phyloP scores from a whole-genome alignment of 2,113 vertebrate genomes.

The Plectropomus leopardus region DNA sequence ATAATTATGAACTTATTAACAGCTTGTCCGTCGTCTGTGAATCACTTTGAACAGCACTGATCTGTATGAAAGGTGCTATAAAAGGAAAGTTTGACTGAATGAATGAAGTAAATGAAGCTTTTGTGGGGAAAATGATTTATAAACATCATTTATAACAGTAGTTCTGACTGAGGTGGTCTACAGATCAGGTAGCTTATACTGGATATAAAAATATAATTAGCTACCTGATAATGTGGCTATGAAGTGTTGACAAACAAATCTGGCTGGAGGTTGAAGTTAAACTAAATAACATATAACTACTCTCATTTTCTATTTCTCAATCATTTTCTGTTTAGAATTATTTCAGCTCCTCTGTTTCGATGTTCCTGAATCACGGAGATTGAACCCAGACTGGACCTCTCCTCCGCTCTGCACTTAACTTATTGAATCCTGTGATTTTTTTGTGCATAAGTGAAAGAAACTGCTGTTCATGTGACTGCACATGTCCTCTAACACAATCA shows the following conservation, averaged over 20 bases:
- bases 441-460: constrained; percentile 3
- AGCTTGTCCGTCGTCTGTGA: too few relatives aligned
- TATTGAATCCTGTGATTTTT: constrained; percentile 11
- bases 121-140: neutral
- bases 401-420: neutral
- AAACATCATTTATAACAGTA: neutral
- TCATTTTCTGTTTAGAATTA: neutral
- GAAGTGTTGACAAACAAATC: neutral
- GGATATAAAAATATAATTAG: neutral
- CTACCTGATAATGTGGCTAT: neutral
- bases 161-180: neutral
- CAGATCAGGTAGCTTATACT: neutral
- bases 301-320: neutral
- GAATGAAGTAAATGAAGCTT: neutral
- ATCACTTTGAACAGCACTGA: too few relatives aligned
- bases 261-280: neutral
- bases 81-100: too few relatives aligned
- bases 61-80: too few relatives aligned
- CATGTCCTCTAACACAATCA: constrained; percentile 79
- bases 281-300: neutral
- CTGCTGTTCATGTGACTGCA: constrained; percentile 76
- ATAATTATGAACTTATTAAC: too few relatives aligned
- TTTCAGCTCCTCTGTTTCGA: neutral
- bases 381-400: neutral
- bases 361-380: neutral